Evolutionary conservation across 1,140 invertebrate genomes (phyloP), one percentile per base, ranked within the genome.

Genomic region (Sminthurinus signatus): DNA sequence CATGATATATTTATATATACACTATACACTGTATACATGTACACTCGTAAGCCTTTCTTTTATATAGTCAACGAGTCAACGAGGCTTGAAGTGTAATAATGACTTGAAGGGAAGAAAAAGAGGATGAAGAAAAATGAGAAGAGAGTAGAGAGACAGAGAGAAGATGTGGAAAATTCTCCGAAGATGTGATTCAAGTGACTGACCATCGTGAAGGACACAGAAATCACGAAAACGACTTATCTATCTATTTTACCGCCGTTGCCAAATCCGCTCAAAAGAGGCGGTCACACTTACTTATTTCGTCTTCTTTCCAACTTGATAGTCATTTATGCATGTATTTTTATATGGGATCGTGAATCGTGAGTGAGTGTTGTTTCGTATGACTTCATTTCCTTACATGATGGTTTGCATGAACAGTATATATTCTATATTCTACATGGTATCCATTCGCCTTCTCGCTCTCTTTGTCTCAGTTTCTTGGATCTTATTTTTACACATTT

Each of bases 191-290:
- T 17, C 67, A 62, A 68, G 67, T 68, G 62, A 68, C 42, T 68
- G 67, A 68, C 67, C 67, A 68, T 58, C 5, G 44, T 56, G 62
- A 68, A 68, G 67, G 67, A 68, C 67, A 64, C 21, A 60, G 27
- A 64, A 58, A 64, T 64, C 62, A 68, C 62, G 62, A 68, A 64
- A 27, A 65, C 48, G 15, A 31, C 50, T 52, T 48, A 54, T 19
- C 29, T 54, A 54, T 27, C n/a, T n/a, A n/a, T n/a, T n/a, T 28
- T 39, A 5, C 55, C 55, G 14, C 12, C 29, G 56, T 59, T 43
- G 56, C 36, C 36, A 43, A 46, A 44, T 32, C 54, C 54, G 5
- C 12, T 48, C 44, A 21, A 10, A 46, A n/a, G 44, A 46, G 44
- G 44, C 5, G 44, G 44, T 46, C 44, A 46, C 44, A 46, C 44